Evolutionary conservation across 1,140 invertebrate species (phyloP).

Genomic region (Eumeta japonica): DNA sequence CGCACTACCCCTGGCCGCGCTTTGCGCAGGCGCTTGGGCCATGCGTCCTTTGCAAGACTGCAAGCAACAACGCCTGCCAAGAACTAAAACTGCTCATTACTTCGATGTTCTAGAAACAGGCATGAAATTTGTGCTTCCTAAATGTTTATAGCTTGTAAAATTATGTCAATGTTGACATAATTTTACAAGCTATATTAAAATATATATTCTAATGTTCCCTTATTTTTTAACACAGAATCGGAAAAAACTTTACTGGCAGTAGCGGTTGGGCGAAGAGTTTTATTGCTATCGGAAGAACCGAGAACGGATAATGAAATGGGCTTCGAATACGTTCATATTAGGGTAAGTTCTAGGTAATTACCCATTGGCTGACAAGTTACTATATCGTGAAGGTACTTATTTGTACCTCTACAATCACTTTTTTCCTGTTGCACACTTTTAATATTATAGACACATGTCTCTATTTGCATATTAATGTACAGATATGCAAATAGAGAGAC

Average conservation of each 20-base stretch:
- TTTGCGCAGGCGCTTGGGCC: constrained; percentile 45
- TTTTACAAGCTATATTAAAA: not conserved
- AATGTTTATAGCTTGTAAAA: not conserved
- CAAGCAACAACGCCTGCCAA: constrained; percentile 40
- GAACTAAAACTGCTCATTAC: constrained; percentile 45
- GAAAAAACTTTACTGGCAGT: constrained; percentile 42
- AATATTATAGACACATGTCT: no score
- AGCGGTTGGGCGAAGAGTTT: constrained; percentile 40
- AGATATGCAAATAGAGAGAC: no score
- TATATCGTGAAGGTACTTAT: no score
- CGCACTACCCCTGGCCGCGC: constrained; percentile 33
- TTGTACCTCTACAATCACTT: no score
- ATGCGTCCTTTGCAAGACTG: constrained; percentile 49
- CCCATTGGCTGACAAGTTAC: not conserved
- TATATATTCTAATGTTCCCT: not conserved
- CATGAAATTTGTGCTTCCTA: no score
- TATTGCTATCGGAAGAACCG: constrained; percentile 38
- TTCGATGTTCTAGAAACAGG: constrained; percentile 46
- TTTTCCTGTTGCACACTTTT: no score
- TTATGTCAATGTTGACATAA: no score
- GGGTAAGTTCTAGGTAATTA: no score
- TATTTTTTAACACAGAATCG: constrained; percentile 21
- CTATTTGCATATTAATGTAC: no score
- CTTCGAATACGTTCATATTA: constrained; percentile 49
- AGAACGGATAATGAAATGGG: constrained; percentile 49